phyloP scores from a whole-genome alignment of 2,113 vertebrate species.

The Leucopternis melanops region DNA sequence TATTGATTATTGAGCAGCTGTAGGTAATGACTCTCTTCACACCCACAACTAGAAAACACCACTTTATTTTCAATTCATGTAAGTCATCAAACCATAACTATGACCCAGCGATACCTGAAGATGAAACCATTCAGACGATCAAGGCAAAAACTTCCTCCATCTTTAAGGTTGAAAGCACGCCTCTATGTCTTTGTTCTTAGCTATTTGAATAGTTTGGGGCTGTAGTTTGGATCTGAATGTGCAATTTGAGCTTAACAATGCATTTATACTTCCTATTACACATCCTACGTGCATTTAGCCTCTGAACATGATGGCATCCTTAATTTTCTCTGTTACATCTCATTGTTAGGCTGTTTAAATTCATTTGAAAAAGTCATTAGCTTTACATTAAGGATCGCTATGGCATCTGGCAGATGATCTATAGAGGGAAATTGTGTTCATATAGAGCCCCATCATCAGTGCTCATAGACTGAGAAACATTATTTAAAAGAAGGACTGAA shows the following conservation, averaged over 20 bases:
- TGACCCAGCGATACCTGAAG: not conserved
- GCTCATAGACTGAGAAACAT: not conserved
- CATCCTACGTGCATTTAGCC: not conserved
- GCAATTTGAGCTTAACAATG: not conserved
- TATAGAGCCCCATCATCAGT: not conserved
- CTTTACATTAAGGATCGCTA: conserved; percentile 16
- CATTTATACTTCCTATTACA: not conserved
- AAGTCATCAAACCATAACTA: not conserved
- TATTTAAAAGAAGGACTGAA: not conserved
- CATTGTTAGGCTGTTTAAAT: conserved; percentile 13
- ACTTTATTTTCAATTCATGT: not conserved
- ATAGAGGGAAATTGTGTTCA: not conserved
- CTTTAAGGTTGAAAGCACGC: not conserved
- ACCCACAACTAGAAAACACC: not conserved
- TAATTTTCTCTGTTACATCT: not conserved
- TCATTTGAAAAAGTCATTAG: conserved; percentile 12
- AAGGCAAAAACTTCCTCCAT: not conserved
- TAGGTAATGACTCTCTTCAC: not conserved
- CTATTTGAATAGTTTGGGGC: not conserved
- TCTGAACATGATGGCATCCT: not conserved
- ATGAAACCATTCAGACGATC: not conserved
- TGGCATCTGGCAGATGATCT: conserved; percentile 24
- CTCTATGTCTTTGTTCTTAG: not conserved
- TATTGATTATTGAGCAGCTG: not conserved
- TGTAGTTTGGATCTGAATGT: not conserved